phyloP scores from a whole-genome alignment of 1,140 invertebrate genomes.

The Drosophila azteca region DNA sequence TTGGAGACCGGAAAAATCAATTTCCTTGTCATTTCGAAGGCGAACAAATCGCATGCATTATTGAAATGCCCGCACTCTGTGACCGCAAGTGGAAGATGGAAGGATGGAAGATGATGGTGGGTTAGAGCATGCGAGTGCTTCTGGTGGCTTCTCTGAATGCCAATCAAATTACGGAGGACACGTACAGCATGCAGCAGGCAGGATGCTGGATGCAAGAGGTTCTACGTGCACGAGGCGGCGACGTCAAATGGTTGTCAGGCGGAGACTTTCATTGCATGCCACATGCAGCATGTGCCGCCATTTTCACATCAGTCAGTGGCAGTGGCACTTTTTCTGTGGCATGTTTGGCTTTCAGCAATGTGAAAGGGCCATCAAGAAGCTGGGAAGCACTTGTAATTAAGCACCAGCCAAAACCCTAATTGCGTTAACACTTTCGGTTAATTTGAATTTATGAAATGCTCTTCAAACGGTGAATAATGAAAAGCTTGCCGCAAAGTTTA shows the following conservation, averaged over 20 bases:
- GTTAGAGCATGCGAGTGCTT: conserved; percentile 26
- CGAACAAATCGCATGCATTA: conserved; percentile 61
- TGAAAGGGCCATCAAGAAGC: conserved; percentile 50
- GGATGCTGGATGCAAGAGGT: conserved; percentile 31
- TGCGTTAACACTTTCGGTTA: conserved; percentile 70
- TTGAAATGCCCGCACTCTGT: conserved; percentile 58
- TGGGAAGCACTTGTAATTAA: conserved; percentile 33
- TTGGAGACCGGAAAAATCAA: conserved; percentile 42
- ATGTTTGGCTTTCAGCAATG: no score
- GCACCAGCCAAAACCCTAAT: conserved; percentile 51
- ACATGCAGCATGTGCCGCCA: conserved; percentile 57
- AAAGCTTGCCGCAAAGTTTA: conserved; percentile 57
- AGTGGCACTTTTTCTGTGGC: no score
- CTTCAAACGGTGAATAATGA: conserved; percentile 61
- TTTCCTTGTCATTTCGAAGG: conserved; percentile 10
- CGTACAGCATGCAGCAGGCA: conserved; percentile 23
- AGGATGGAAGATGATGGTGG: conserved; percentile 1
- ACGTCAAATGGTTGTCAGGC: conserved; percentile 66
- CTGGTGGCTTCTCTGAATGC: conserved; percentile 52
- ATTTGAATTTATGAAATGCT: conserved; percentile 66
- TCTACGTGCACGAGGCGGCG: conserved; percentile 25
- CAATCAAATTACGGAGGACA: conserved; percentile 69
- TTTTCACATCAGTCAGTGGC: conserved; percentile 51
- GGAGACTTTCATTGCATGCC: conserved; percentile 22
- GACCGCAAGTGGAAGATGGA: conserved; percentile 2